Conservation (phyloP, 2,797 vertebrate genomes). For the Cottoperca gobio region DNA sequence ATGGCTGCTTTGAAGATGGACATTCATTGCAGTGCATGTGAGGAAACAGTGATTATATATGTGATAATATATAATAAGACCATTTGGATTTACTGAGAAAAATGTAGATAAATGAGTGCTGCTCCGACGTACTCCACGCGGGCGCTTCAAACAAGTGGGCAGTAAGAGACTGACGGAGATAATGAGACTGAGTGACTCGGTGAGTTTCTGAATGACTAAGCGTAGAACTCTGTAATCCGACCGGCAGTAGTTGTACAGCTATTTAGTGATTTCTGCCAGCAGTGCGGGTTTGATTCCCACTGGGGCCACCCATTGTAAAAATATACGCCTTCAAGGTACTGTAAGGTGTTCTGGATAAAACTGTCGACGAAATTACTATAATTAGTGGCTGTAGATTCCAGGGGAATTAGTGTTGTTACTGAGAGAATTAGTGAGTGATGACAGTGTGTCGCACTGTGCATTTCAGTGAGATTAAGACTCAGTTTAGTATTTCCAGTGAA, state of each 20-base stretch:
- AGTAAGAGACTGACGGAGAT: slow-evolving; percentile 12
- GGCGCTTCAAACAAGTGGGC: slow-evolving; percentile 28
- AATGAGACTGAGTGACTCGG: slow-evolving; percentile 60
- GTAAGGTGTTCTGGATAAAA: slow-evolving; percentile 70
- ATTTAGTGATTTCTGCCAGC: slow-evolving; percentile 48
- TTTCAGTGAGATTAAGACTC: slow-evolving; percentile 53
- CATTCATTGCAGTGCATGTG: not conserved
- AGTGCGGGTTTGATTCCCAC: slow-evolving; percentile 64
- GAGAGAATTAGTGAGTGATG: slow-evolving; percentile 74
- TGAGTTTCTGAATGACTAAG: slow-evolving; percentile 59
- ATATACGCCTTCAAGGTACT: slow-evolving; percentile 52
- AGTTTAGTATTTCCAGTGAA: slow-evolving; percentile 33
- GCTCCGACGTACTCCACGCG: slow-evolving; percentile 32
- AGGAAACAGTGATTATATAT: not conserved
- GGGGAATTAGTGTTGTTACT: slow-evolving; percentile 75
- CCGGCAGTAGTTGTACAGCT: slow-evolving; percentile 44
- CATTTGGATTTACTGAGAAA: slow-evolving; percentile 13
- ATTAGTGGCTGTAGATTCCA: slow-evolving; percentile 70
- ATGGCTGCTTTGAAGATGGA: not conserved
- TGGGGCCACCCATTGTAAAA: slow-evolving; percentile 68
- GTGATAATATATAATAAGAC: not conserved
- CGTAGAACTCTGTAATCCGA: slow-evolving; percentile 56
- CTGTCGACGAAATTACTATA: slow-evolving; percentile 71
- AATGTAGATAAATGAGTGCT: slow-evolving; percentile 2
- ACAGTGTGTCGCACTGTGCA: slow-evolving; percentile 53